Percentiles rank a stretch among this genome's conserved stretches.
These are phyloP conservation scores for Quiscalus mexicanus DNA, from an alignment of 2,113 vertebrate species.

Conservation along the genomic window DNA sequence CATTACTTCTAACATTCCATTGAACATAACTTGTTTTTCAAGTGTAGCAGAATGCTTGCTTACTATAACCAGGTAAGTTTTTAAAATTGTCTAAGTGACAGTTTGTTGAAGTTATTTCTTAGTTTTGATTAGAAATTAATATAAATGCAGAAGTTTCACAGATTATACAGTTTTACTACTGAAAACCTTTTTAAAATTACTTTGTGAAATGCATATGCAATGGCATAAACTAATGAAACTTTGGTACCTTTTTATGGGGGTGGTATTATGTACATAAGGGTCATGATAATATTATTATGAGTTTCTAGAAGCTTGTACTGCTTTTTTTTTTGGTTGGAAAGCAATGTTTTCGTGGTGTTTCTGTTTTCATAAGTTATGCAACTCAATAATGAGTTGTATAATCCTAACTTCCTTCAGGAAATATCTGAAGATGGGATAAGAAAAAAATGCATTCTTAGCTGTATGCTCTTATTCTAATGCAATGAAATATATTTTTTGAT, in stretches of 20 bases:
- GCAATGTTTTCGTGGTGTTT: not conserved
- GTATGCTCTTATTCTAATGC: not conserved
- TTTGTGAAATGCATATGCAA: not conserved
- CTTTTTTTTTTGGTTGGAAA: not conserved
- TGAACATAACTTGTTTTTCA: not conserved
- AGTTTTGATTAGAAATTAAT: not conserved
- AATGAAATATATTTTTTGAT: not conserved
- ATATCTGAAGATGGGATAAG: not conserved
- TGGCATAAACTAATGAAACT: not conserved
- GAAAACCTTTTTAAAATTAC: not conserved
- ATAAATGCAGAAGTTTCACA: not conserved
- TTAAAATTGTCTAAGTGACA: not conserved
- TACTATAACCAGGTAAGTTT: constrained; percentile 9
- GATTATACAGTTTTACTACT: not conserved
- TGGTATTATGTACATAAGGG: not conserved
- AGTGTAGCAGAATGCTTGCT: not conserved
- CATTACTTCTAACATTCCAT: not conserved
- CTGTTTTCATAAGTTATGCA: not conserved
- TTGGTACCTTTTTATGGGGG: not conserved
- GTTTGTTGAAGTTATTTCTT: not conserved
- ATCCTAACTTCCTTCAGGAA: not conserved
- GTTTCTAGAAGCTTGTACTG: not conserved
- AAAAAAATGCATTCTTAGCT: not conserved
- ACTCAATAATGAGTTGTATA: not conserved
- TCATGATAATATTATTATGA: not conserved